Conservation (phyloP, 2,888 invertebrate genomes). For the Eledona agricola region DNA sequence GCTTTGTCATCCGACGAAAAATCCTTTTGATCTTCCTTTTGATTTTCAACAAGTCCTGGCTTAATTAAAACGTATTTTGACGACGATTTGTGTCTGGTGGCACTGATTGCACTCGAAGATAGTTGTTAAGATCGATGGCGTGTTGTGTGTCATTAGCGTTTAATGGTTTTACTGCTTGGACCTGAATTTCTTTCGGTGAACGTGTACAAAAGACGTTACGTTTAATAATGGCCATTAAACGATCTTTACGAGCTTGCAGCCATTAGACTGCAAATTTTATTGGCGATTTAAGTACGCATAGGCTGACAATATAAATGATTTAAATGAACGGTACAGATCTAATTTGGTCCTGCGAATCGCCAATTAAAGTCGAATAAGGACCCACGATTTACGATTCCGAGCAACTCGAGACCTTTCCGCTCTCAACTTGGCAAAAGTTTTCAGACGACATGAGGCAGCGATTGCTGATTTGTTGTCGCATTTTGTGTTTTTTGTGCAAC, state of each 20-base stretch:
- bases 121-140: neutral
- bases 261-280: conserved; percentile 15
- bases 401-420: no score
- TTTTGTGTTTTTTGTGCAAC: no score
- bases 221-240: conserved; percentile 9
- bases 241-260: conserved; percentile 14
- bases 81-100: conserved; percentile 1
- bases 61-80: conserved; percentile 11
- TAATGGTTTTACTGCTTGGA: no score
- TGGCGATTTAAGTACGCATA: conserved; percentile 11
- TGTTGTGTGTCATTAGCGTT: conserved; percentile 14
- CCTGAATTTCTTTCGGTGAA: no score
- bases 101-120: conserved; percentile 5
- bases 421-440: no score
- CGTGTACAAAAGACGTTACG: conserved; percentile 7
- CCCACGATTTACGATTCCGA: no score
- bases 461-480: no score
- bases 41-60: neutral
- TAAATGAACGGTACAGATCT: no score
- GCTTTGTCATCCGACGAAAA: conserved; percentile 1
- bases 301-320: no score
- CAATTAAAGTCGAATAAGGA: conserved; percentile 15
- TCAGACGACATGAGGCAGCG: no score
- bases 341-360: no score
- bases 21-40: conserved; percentile 3